Evolutionary conservation across 2,888 invertebrate species (phyloP).

Genomic region (Trachelus tabidus): DNA sequence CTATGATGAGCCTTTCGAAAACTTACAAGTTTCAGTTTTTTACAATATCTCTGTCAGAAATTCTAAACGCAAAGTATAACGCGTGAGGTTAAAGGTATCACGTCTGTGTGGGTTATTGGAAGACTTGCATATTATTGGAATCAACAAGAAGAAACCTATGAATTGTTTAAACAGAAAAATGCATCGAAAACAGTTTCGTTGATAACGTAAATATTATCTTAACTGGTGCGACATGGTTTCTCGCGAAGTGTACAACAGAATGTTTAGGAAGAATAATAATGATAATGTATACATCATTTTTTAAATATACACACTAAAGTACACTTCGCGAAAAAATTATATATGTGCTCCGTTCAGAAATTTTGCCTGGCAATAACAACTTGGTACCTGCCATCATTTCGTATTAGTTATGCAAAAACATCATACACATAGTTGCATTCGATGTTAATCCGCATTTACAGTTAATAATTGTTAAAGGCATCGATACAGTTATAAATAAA

Average conservation of each 20-base stretch:
- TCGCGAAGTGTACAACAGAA: neutral
- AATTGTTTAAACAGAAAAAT: conserved; percentile 7
- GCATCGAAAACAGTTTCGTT: neutral
- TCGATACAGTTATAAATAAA: neutral
- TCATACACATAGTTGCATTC: neutral
- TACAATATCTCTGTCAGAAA: neutral
- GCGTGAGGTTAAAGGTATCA: neutral
- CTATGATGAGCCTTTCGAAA: neutral
- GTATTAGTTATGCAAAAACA: neutral
- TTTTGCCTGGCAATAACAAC: neutral
- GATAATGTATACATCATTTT: neutral
- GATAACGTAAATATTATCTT: neutral
- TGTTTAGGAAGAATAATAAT: neutral
- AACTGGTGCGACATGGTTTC: neutral
- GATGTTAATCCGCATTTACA: neutral
- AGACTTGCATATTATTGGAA: neutral
- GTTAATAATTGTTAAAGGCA: neutral
- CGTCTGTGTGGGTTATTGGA: neutral
- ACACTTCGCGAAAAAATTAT: neutral
- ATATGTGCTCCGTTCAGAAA: neutral
- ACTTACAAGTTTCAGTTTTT: neutral
- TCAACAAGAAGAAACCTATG: conserved; percentile 9
- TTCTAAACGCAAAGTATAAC: neutral
- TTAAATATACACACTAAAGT: neutral
- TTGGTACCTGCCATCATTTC: neutral